These are phyloP conservation scores for Mycteria americana DNA, from an alignment of 2,797 vertebrate species.

Conservation along the genomic window DNA sequence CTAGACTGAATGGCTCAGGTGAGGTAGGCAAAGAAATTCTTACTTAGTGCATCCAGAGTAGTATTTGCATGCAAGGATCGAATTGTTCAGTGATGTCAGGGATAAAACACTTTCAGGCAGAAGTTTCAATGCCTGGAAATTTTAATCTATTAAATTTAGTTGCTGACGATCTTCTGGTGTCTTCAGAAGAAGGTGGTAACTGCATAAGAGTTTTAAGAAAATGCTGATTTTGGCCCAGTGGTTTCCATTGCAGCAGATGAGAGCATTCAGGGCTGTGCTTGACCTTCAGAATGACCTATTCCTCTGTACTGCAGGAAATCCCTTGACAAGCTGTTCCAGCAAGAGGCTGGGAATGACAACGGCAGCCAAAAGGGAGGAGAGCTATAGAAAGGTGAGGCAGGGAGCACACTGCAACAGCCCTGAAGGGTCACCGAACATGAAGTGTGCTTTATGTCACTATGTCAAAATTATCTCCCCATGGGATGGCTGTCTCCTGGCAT, in stretches of 20 bases:
- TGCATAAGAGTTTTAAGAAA: neutral
- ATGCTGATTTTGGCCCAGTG: neutral
- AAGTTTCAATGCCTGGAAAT: neutral
- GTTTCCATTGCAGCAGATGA: neutral
- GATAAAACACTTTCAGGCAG: neutral
- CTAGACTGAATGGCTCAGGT: neutral
- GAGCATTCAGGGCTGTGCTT: neutral
- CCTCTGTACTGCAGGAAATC: constrained; percentile 46
- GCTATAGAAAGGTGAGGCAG: constrained; percentile 54
- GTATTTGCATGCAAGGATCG: neutral
- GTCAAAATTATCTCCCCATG: constrained; percentile 43
- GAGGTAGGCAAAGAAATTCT: neutral
- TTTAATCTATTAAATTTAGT: neutral
- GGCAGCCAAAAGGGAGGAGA: constrained; percentile 49
- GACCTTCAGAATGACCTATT: neutral
- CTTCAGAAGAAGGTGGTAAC: neutral
- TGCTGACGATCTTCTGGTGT: neutral
- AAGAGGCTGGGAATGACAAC: neutral
- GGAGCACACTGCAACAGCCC: constrained; percentile 15
- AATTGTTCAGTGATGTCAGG: neutral
- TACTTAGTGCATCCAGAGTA: neutral
- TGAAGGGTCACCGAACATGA: neutral
- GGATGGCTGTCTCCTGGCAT: constrained; percentile 24
- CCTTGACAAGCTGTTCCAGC: constrained; percentile 49
- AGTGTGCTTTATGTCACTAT: constrained; percentile 60